A percentile compares a stretch with the other conserved stretches of the same genome.
These are phyloP conservation scores for Oenanthe oenanthe DNA, from an alignment of 2,113 vertebrate genomes.

Conservation along the genomic window DNA sequence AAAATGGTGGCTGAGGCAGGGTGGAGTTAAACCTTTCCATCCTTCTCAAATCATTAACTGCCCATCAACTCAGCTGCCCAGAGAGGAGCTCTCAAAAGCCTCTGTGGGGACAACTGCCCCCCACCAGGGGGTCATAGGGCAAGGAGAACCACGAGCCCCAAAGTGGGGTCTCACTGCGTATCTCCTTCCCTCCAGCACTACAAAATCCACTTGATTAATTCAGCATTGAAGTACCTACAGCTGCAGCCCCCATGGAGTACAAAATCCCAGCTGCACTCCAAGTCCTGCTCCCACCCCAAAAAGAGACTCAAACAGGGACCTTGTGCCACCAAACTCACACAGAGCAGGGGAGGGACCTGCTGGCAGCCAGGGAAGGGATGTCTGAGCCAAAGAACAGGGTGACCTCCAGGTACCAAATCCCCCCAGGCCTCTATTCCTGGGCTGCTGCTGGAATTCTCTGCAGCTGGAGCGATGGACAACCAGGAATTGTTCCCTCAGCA, in stretches of 20 bases:
- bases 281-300: background rate
- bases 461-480: background rate
- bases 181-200: background rate
- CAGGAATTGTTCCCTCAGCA: background rate
- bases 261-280: background rate
- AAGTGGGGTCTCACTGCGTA: background rate
- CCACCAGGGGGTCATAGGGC: background rate
- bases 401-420: background rate
- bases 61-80: background rate
- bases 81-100: conserved; percentile 7
- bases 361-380: background rate
- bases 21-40: conserved; percentile 53
- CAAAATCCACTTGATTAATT: background rate
- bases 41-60: conserved; percentile 15
- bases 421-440: accelerated
- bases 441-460: background rate
- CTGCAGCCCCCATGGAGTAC: accelerated
- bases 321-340: accelerated
- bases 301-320: background rate
- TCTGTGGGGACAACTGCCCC: background rate
- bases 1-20: conserved; percentile 49
- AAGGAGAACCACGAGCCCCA: background rate
- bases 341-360: background rate
- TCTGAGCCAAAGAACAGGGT: accelerated
- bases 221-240: background rate